Evolutionary conservation across 2,888 invertebrate genomes (phyloP).

Genomic region (Xanthorhoe spadicearia): DNA sequence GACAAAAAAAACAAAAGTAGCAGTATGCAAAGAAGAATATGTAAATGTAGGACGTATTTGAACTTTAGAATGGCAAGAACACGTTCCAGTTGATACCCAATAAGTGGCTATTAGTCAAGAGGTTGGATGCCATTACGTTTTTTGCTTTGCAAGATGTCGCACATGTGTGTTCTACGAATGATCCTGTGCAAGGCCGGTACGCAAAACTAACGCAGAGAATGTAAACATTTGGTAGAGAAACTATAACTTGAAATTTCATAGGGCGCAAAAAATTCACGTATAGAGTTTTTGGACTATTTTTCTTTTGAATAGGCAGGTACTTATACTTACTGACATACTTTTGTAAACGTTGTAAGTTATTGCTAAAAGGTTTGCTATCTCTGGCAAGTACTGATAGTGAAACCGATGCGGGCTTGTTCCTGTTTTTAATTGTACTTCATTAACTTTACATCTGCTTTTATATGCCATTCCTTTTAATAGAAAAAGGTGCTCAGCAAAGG

Average conservation of each 20-base stretch:
- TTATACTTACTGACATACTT: neutral
- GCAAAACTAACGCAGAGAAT: constrained; percentile 24
- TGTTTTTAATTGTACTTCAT: constrained; percentile 43
- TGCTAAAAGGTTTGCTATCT: constrained; percentile 17
- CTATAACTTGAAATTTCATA: neutral
- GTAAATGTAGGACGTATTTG: constrained; percentile 16
- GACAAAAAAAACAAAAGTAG: neutral
- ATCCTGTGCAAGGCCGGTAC: constrained; percentile 59
- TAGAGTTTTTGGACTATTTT: neutral
- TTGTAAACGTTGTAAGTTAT: constrained; percentile 1
- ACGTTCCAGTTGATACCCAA: constrained; percentile 53
- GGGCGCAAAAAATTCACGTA: neutral
- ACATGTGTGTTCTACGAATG: constrained; percentile 78
- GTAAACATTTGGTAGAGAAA: constrained; percentile 14
- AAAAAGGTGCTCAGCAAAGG: constrained; percentile 5
- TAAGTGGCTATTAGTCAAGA: constrained; percentile 54
- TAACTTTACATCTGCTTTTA: constrained; percentile 32
- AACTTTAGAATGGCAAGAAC: constrained; percentile 15
- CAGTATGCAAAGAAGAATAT: constrained; percentile 7
- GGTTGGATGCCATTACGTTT: constrained; percentile 50
- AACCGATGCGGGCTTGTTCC: constrained; percentile 39
- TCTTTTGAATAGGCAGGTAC: too few species aligned
- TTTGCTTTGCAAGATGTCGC: constrained; percentile 65
- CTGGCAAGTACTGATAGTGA: constrained; percentile 22
- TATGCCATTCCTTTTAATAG: constrained; percentile 10